Evolutionary conservation across 2,113 vertebrate genomes (phyloP), one percentile per base, ranked within the genome.

Genomic region (Hippocampus abdominalis): DNA sequence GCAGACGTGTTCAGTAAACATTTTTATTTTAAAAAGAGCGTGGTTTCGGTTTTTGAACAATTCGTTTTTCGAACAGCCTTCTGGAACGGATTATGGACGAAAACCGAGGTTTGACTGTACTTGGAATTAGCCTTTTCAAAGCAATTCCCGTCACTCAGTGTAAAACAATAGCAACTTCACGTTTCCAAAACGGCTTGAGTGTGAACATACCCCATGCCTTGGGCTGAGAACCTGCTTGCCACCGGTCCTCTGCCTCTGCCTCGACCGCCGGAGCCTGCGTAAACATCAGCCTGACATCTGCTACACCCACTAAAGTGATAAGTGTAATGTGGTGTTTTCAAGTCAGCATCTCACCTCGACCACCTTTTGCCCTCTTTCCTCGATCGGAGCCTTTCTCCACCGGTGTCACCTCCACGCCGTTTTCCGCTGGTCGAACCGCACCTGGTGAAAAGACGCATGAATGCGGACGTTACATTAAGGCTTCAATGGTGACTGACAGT

Each of bases 141-240:
- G 18, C 16, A 21, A 20, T 5, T 49, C 20, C 16, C 18, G 21
- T 49, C 48, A 49, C 18, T 20, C 51, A 54, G 2, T 4, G 53
- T 54, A 54, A 54, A 54, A 54, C 10, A 3, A 54, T 10, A 25
- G 2, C 8, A 8, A 21, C n/a, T 53, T 21, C 9, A 53, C 21
- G n/a, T 53, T 53, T 23, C 21, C 21, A 56, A 27, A 16, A 29
- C 27, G 6, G 56, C 16, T 3, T 57, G 56, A 15, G 56, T 44
- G 27, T 20, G 57, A 65, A 5, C 94, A 84, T 94, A 99, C 97
- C 96, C 97, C 94, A 99, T 98, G 87, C 95, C 94, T 90, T 96
- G 97, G 78, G 93, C 91, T 88, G 95, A 95, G 92, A 98, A 96
- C 86, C 95, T 94, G 90, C 94, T 95, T 85, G 94, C 94, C 15